Evolutionary conservation across 2,113 vertebrate genomes (phyloP).

Genomic region (Tachuris rubrigastra): DNA sequence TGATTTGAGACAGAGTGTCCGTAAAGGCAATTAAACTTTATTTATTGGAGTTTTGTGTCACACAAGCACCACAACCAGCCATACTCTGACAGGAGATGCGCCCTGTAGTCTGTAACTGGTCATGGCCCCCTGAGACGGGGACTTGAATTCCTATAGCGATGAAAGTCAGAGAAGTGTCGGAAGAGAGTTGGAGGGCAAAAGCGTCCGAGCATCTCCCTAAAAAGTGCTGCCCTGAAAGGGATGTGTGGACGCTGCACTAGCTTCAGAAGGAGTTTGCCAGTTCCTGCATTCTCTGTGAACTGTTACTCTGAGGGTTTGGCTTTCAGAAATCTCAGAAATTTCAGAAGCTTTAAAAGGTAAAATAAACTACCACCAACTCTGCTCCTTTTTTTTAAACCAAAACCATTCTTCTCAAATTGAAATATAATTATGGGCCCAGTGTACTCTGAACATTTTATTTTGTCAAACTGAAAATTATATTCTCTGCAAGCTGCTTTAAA

Average conservation of each 20-base stretch:
- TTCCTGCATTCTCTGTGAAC: background rate
- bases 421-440: conserved; percentile 54
- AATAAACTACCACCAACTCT: conserved; percentile 31
- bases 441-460: conserved; percentile 54
- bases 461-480: conserved; percentile 76
- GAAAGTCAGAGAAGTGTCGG: fast-evolving
- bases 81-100: background rate
- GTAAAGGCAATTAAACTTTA: background rate
- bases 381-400: conserved; percentile 47
- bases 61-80: background rate
- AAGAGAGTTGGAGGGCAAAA: background rate
- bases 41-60: background rate
- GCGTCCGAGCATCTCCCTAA: background rate
- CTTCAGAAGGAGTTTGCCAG: background rate
- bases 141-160: background rate
- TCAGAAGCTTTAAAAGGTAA: conserved; percentile 16
- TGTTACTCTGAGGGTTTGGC: conserved; percentile 1
- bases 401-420: conserved; percentile 51
- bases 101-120: background rate
- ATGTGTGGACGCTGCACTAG: fast-evolving
- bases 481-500: conserved; percentile 82
- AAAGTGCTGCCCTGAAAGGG: background rate
- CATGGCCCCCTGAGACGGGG: fast-evolving
- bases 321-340: conserved; percentile 14
- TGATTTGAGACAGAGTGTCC: background rate